Conservation (phyloP, 1,140 invertebrate genomes). For the Drosophila elegans region DNA sequence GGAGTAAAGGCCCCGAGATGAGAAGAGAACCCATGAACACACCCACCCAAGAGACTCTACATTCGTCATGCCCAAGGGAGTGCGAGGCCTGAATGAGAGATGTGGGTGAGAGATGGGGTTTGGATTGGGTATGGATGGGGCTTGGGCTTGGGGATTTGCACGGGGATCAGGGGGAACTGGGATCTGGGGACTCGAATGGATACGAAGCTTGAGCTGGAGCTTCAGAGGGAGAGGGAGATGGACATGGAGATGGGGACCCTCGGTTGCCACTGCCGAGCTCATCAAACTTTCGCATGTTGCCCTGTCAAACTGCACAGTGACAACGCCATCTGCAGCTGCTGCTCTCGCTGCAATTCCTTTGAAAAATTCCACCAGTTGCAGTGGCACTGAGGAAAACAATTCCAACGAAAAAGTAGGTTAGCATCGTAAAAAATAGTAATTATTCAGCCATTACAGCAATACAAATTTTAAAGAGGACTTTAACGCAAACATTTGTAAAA, state of each 20-base stretch:
- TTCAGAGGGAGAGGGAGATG: neutral
- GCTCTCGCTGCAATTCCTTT: slow-evolving; percentile 66
- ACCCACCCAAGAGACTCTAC: slow-evolving; percentile 33
- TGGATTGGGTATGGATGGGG: neutral
- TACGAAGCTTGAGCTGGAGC: neutral
- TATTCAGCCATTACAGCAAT: neutral
- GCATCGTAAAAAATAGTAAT: no score
- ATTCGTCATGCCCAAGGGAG: slow-evolving; percentile 50
- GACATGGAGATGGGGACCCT: neutral
- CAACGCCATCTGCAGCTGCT: slow-evolving; percentile 75
- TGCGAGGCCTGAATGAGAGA: slow-evolving; percentile 18
- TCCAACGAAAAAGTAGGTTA: neutral
- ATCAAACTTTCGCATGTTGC: slow-evolving; percentile 83
- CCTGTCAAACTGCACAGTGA: slow-evolving; percentile 76
- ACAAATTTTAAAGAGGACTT: neutral
- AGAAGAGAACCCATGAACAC: slow-evolving; percentile 36
- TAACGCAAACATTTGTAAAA: no score
- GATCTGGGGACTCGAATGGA: no score
- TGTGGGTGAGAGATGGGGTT: slow-evolving; percentile 17
- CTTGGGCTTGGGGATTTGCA: neutral
- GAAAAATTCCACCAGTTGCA: slow-evolving; percentile 76
- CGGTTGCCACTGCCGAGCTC: slow-evolving; percentile 37
- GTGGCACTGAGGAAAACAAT: slow-evolving; percentile 23
- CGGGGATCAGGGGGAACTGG: neutral
- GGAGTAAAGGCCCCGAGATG: slow-evolving; percentile 13